phyloP scores from a whole-genome alignment of 2,113 vertebrate genomes.

The Lepus americanus region DNA sequence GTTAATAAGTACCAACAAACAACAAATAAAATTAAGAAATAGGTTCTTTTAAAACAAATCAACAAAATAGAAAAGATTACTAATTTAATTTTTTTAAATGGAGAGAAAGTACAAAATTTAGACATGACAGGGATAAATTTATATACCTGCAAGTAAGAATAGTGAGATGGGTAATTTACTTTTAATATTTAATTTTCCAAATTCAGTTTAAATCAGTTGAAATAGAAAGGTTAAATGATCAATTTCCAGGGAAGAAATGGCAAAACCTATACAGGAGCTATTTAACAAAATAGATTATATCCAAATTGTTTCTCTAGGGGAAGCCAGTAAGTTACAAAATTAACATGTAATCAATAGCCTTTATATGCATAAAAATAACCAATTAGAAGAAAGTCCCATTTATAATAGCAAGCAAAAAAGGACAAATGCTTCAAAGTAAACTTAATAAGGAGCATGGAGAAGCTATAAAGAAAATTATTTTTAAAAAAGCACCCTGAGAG shows the following conservation, averaged over 20 bases:
- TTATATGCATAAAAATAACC: no score
- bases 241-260: neutral
- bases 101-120: neutral
- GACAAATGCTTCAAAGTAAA: neutral
- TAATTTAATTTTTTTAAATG: neutral
- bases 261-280: neutral
- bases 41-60: neutral
- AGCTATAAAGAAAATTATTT: neutral
- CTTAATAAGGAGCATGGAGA: neutral
- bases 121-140: neutral
- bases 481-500: neutral
- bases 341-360: neutral
- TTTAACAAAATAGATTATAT: neutral
- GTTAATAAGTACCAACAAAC: neutral
- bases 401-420: neutral
- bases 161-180: neutral
- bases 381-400: no score
- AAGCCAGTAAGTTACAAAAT: neutral
- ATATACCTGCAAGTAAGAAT: neutral
- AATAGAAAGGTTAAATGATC: neutral
- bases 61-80: neutral
- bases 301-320: neutral
- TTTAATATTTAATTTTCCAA: constrained; percentile 16
- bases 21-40: neutral
- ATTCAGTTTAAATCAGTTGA: neutral